Percentiles rank a stretch among this genome's conserved stretches.
phyloP scores from a whole-genome alignment of 2,888 invertebrate genomes.

The Sarcophaga variegata region DNA sequence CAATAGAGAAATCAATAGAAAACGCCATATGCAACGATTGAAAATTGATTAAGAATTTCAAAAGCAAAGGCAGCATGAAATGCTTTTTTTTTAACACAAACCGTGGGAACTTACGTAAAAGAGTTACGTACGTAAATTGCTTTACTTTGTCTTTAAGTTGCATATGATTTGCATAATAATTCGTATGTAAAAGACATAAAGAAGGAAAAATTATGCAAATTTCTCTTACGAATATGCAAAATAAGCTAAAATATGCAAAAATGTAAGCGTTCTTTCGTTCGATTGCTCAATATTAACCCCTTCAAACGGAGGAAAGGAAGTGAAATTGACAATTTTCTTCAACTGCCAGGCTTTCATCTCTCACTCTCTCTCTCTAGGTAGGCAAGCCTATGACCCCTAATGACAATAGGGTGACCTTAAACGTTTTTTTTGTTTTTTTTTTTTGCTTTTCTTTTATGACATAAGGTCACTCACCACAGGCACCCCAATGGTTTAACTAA shows the following conservation, averaged over 20 bases:
- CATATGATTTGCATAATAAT: slow-evolving; percentile 66
- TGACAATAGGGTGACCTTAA: slow-evolving; percentile 44
- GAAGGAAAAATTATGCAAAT: slow-evolving; percentile 58
- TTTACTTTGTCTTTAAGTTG: neutral
- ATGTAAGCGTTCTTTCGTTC: neutral
- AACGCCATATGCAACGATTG: slow-evolving; percentile 58
- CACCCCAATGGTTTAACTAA: slow-evolving; percentile 52
- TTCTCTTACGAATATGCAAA: neutral
- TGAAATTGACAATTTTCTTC: neutral
- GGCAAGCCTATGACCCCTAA: slow-evolving; percentile 34
- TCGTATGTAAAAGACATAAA: slow-evolving; percentile 46
- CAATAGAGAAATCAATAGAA: slow-evolving; percentile 52
- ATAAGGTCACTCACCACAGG: slow-evolving; percentile 56
- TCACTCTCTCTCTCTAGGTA: neutral
- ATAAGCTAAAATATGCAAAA: slow-evolving; percentile 43
- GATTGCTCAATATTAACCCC: slow-evolving; percentile 39
- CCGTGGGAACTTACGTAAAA: slow-evolving; percentile 53
- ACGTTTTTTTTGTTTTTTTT: neutral
- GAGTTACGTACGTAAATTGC: slow-evolving; percentile 19
- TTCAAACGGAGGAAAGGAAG: slow-evolving; percentile 17
- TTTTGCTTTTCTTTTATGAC: slow-evolving; percentile 11
- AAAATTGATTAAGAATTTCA: slow-evolving; percentile 61
- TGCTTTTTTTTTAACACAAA: neutral
- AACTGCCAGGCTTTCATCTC: neutral
- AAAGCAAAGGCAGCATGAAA: slow-evolving; percentile 36